Evolutionary conservation across 1,140 invertebrate genomes (phyloP).

Genomic region (Drosophila quadrilineata): DNA sequence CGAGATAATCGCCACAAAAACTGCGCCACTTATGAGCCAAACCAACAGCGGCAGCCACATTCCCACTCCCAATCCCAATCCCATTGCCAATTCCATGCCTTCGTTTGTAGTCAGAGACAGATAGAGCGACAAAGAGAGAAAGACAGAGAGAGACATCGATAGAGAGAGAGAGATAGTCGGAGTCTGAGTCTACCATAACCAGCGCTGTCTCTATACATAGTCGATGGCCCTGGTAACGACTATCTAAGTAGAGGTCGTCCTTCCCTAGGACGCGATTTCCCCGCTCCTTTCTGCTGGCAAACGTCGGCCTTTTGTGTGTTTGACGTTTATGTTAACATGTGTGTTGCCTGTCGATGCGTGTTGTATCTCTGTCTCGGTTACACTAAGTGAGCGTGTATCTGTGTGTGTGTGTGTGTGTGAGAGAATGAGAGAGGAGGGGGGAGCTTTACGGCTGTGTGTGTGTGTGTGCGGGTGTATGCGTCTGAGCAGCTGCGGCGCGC

Average conservation of each 20-base stretch:
- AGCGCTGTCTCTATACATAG: not conserved
- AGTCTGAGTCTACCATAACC: too few species aligned
- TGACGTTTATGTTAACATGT: conserved; percentile 79
- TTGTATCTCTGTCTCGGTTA: conserved; percentile 40
- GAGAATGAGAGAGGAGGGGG: too few species aligned
- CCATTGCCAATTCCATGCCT: too few species aligned
- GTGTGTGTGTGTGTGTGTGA: conserved; percentile 14
- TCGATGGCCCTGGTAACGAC: conserved; percentile 38
- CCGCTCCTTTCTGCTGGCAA: conserved; percentile 9
- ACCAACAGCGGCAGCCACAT: not conserved
- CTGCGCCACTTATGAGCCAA: conserved; percentile 58
- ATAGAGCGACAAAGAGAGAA: too few species aligned
- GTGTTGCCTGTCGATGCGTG: conserved; percentile 66
- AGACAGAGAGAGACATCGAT: too few species aligned
- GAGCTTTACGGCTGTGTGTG: conserved; percentile 12
- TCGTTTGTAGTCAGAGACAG: not conserved
- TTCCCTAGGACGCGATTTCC: conserved; percentile 14
- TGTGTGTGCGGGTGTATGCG: conserved; percentile 14
- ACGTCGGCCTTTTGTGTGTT: conserved; percentile 65
- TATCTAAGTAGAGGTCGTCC: conserved; percentile 17
- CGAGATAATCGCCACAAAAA: conserved; percentile 71
- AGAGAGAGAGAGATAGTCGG: too few species aligned
- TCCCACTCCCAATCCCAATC: not conserved
- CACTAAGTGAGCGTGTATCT: conserved; percentile 7
- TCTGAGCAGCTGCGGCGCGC: conserved; percentile 66